Base-by-base conservation (phyloP, 2,888 invertebrate genomes). In the Metalampra italica region DNA sequence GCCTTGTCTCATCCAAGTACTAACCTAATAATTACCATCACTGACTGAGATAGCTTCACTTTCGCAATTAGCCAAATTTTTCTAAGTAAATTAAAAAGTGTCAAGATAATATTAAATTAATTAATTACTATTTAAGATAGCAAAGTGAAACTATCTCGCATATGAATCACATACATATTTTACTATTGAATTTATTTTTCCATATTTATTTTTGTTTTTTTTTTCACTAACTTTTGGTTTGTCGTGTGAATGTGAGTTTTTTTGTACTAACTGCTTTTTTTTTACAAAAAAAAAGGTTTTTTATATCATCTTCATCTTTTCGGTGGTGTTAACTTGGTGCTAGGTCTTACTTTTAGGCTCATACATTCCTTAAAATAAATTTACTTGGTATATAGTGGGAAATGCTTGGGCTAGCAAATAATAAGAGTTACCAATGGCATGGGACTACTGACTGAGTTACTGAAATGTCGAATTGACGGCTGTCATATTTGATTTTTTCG, bases 211-310 rank as follows among this genome's bases (percentile, higher is more conserved):
- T 74, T 68, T 75, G 43, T 59, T 68, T 66, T 65, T 66, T 66
- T 62, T 66, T 66, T 59, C 64, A 80, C 82, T 83, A 84, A 83
- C 83, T 67, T 65, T 62, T 63, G 40, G 61, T 72, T 66, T 75
- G 69, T 68, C 62, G 71, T 75, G 74, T 82, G 73, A 71, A 68
- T 66, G 62, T 71, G 66, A 75, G 71, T 66, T 65, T n/a, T n/a
- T n/a, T 67, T 68, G 68, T 77, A 87, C 86, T 87, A 86, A 86
- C 82, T 70, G 79, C 82, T 77, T 79, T 76, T 78, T 66, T 67
- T 64, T 57, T 64, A 49, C 22, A 2, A 22, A 22, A 5, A 22
- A 5, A 5, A 22, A 22, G 22, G 22, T 22, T 22, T 66, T 61
- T 68, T 59, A 47, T 57, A 60, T 62, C 62, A 67, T 70, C 58